Evolutionary conservation across 1,140 invertebrate genomes (phyloP).

Genomic region (Copidosoma floridanum): DNA sequence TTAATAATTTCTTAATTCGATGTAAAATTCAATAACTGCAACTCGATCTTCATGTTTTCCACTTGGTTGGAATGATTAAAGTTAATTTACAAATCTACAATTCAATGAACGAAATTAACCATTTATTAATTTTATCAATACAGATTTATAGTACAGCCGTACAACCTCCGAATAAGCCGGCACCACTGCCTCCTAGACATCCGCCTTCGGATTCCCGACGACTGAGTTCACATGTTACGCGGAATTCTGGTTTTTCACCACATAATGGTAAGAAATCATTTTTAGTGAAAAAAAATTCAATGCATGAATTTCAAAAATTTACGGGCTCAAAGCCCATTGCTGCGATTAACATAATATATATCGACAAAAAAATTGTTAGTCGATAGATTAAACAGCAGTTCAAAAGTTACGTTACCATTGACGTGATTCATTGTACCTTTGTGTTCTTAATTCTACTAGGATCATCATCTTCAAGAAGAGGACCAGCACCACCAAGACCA

Average conservation of each 20-base stretch:
- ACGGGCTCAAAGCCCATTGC: no score
- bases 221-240: conserved; percentile 55
- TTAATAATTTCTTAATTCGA: no score
- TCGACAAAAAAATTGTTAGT: no score
- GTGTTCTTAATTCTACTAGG: conserved; percentile 38
- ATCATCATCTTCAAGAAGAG: conserved; percentile 53
- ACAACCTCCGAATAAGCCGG: conserved; percentile 60
- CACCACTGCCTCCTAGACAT: conserved; percentile 61
- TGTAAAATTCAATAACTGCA: no score
- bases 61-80: no score
- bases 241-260: conserved; percentile 60
- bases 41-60: no score
- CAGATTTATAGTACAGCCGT: conserved; percentile 45
- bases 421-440: no score
- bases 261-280: conserved; percentile 59
- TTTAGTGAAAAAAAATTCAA: no score
- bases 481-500: conserved; percentile 57
- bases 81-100: background rate
- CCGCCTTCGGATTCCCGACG: conserved; percentile 62
- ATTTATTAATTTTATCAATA: conserved; percentile 16
- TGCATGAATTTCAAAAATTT: no score
- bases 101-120: conserved; percentile 8
- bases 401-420: no score
- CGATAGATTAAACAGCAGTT: no score
- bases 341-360: no score